Base-by-base conservation (phyloP, 2,797 vertebrate species). In the Tenualosa thibaudeaui region DNA sequence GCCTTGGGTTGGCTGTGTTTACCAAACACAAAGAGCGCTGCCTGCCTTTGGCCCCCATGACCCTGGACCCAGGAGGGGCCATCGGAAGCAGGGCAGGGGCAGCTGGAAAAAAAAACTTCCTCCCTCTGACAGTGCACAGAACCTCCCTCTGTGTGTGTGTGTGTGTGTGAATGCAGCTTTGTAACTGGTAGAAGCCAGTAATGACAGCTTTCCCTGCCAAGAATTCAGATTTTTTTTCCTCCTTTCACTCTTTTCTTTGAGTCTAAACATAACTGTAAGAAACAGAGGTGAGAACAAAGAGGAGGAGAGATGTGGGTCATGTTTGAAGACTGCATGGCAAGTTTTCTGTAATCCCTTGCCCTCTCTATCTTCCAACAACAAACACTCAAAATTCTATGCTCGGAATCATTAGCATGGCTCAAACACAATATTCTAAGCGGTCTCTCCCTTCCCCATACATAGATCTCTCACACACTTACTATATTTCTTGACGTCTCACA, bases 121-220 rank as follows among this genome's bases (percentile, higher is more conserved):
- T 75, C 62, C 62, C 26, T 43, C 68, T 75, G 68, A 75, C 68
- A 22, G 71, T 78, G 65, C 15, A 31, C 31, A 17, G 65, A 68
- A 31, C 24, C 13, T 26, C 65, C 31, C 26, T 37, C 26, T 40
- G 31, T 24, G 60, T 24, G 60, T 24, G 60, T 24, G 60, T 10
- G n/a, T 9, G 26, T 15, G 26, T 10, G 8, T 17, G 31, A 19
- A 46, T 17, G 40, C 5, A 3, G 12, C 71, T 78, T 13, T 46
- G 40, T 26, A 53, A 78, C 71, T 86, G 40, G 84, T 83, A 62
- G 86, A 75, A 68, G 51, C 22, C 86, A 71, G 82, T 89, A 89
- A 89, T 91, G 87, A 87, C 62, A 86, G 65, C 46, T 40, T 88
- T 81, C 53, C 3, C 84, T 86, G 87, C 81, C 86, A 89, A 87